Conservation (phyloP, 2,797 vertebrate species). For the Hippocampus kuda region DNA sequence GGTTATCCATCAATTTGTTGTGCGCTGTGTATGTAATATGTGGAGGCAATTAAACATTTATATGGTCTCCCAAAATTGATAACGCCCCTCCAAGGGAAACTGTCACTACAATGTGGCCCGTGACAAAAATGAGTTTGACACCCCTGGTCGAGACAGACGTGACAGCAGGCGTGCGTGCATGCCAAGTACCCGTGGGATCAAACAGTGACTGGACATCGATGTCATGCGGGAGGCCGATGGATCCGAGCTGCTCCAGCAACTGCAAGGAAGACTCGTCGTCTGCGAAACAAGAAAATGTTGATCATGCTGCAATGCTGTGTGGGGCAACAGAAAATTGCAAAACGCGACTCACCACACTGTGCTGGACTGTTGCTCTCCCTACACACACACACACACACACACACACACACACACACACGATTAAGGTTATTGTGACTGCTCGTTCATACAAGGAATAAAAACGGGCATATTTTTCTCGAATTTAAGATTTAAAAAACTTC, state of each 20-base stretch:
- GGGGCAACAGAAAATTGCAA: not conserved
- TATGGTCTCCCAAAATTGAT: too few species aligned
- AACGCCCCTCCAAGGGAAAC: too few species aligned
- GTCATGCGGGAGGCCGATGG: constrained; percentile 87
- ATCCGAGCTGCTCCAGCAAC: constrained; percentile 83
- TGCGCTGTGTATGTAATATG: too few species aligned
- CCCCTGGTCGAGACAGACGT: too few species aligned
- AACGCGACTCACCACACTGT: constrained; percentile 39
- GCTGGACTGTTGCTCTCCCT: constrained; percentile 52
- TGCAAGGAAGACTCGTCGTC: constrained; percentile 74
- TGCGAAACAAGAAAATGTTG: constrained; percentile 21
- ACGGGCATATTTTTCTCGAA: not conserved
- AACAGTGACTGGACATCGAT: constrained; percentile 88
- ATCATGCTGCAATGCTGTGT: not conserved
- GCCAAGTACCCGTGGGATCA: constrained; percentile 80
- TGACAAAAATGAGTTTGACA: too few species aligned
- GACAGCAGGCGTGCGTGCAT: not conserved
- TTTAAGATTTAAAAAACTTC: too few species aligned
- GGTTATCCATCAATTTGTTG: too few species aligned
- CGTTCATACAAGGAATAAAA: not conserved
- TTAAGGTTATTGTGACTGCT: not conserved
- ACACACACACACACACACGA: constrained; percentile 2
- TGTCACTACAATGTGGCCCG: too few species aligned
- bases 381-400: constrained; percentile 1
- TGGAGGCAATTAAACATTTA: too few species aligned